Evolutionary conservation across 2,888 invertebrate genomes (phyloP).

Genomic region (Philonicus albiceps): DNA sequence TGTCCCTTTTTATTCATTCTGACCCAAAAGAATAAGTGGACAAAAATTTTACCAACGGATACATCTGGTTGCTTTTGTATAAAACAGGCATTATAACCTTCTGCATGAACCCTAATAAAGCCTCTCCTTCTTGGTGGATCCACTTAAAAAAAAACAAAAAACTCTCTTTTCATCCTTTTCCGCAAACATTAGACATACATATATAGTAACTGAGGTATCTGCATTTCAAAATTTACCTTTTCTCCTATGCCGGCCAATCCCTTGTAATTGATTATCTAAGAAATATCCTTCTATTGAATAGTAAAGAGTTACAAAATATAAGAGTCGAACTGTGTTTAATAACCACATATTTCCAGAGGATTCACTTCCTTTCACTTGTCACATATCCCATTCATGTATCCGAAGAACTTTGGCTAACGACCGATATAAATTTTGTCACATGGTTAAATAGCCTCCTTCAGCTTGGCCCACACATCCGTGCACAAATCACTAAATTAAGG

Average conservation of each 20-base stretch:
- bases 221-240: slow-evolving; percentile 45
- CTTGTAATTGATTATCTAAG: slow-evolving; percentile 50
- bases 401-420: background rate
- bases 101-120: background rate
- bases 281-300: slow-evolving; percentile 50
- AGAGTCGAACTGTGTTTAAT: slow-evolving; percentile 47
- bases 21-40: background rate
- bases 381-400: slow-evolving; percentile 32
- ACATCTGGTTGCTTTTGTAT: background rate
- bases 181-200: background rate
- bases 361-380: slow-evolving; percentile 9
- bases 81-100: background rate
- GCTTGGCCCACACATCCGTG: background rate
- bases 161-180: background rate
- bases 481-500: background rate
- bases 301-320: slow-evolving; percentile 48
- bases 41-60: background rate
- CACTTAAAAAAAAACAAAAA: background rate
- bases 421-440: slow-evolving; percentile 37
- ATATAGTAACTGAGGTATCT: background rate
- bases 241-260: slow-evolving; percentile 48
- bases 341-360: slow-evolving; percentile 44
- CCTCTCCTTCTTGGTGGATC: background rate
- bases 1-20: background rate
- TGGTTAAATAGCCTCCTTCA: slow-evolving; percentile 12